Evolutionary conservation across 2,797 vertebrate species (phyloP), one percentile per base, ranked within the genome.

Genomic region (Poecilia gillii): DNA sequence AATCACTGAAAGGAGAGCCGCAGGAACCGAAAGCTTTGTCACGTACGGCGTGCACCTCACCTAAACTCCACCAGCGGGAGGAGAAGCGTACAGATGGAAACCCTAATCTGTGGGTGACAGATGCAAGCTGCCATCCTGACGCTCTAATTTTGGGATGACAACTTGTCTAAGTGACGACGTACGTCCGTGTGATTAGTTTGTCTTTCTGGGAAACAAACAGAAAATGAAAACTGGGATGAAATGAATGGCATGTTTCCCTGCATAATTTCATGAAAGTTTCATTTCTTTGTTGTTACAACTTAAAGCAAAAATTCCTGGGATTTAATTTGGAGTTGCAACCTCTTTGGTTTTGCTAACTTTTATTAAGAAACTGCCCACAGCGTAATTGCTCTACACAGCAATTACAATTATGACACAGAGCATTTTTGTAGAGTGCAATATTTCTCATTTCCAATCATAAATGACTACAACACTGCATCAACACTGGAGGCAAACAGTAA

Each of bases 181-280:
- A 13, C 45, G n/a, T 81, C 43, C 1, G 9, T 85, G 47, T 87
- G 86, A 92, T 91, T 90, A 88, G 87, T 90, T 89, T 70, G 90
- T 85, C 83, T 80, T 87, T 75, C 75, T 16, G 73, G 23, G 77
- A 81, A 85, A 87, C 87, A 82, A 84, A 86, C 89, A 87, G 89
- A 92, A 92, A 91, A 94, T 92, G 80, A 87, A 92, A 91, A 85
- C 82, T 85, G 0, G 49, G 80, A 68, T 80, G 85, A 89, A 85
- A 89, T 71, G 81, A 62, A 12, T 25, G 81, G 79, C 83, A 74
- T 82, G 73, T 82, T 71, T 77, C 13, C 23, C 78, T 16, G 31
- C 2, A 7, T 80, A 70, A 6, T 66, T 76, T 76, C 71, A 51
- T 83, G 33, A 81, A 72, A 75, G 74, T 72, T 77, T 46, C 4